Conservation (phyloP, 2,113 vertebrate genomes). For the Pao palembangensis region DNA sequence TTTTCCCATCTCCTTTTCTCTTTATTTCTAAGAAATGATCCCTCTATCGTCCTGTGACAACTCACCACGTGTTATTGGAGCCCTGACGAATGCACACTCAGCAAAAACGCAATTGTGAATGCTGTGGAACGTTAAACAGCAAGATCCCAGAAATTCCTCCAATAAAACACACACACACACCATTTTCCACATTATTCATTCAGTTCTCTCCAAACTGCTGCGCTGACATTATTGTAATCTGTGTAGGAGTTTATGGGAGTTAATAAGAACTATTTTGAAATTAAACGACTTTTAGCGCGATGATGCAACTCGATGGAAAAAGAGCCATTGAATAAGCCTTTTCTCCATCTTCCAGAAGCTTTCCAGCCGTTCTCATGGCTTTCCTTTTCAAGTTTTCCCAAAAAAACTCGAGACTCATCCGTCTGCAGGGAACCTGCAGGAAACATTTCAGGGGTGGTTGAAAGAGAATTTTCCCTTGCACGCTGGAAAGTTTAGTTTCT, state of each 20-base stretch:
- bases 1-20: too few species aligned
- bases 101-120: conserved; percentile 7
- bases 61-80: too few species aligned
- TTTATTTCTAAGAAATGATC: too few species aligned
- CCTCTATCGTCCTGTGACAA: too few species aligned
- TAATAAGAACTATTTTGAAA: conserved; percentile 46
- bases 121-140: conserved; percentile 23
- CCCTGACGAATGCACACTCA: neutral
- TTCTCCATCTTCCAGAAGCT: neutral
- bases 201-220: conserved; percentile 15
- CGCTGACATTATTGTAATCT: conserved; percentile 39
- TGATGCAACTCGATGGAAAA: too few species aligned
- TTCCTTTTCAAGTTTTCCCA: conserved; percentile 59
- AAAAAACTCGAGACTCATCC: conserved; percentile 20
- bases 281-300: conserved; percentile 17
- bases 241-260: conserved; percentile 53
- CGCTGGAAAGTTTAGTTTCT: conserved; percentile 23
- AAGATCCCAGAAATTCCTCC: conserved; percentile 1
- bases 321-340: neutral
- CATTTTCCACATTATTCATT: conserved; percentile 35
- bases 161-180: conserved; percentile 9
- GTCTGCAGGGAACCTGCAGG: conserved; percentile 33
- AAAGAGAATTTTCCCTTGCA: conserved; percentile 33
- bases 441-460: conserved; percentile 35
- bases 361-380: conserved; percentile 25